phyloP scores from a whole-genome alignment of 2,113 vertebrate genomes.

The Lycocorax pyrrhopterus region DNA sequence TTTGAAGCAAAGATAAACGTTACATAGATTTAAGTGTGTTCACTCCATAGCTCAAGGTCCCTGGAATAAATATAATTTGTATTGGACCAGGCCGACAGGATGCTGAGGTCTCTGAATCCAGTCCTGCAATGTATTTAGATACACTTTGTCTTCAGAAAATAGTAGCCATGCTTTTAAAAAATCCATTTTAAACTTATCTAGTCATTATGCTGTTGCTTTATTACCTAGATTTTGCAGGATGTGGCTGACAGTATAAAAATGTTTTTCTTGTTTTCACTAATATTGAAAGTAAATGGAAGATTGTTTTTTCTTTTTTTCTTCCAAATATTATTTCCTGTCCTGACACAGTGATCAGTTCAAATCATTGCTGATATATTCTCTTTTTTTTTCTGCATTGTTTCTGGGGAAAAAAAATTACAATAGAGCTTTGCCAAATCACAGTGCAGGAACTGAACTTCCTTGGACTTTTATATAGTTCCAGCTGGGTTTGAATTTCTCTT shows the following conservation, averaged over 20 bases:
- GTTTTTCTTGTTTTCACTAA: not conserved
- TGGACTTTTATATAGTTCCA: not conserved
- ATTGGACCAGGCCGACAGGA: not conserved
- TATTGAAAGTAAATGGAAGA: not conserved
- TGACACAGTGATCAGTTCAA: not conserved
- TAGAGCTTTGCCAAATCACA: not conserved
- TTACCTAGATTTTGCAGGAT: constrained; percentile 11
- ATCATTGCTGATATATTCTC: not conserved
- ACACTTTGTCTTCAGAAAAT: not conserved
- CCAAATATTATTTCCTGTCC: constrained; percentile 7
- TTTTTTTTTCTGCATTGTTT: not conserved
- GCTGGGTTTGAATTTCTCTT: constrained; percentile 2
- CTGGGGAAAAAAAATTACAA: not conserved
- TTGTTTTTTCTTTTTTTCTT: not conserved
- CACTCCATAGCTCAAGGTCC: not conserved
- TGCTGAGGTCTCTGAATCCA: not conserved
- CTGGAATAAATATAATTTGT: not conserved
- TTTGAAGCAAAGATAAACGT: not conserved
- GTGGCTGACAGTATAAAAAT: not conserved
- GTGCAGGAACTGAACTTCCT: not conserved
- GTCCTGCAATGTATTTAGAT: not conserved
- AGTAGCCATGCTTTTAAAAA: not conserved
- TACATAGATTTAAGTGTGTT: not conserved
- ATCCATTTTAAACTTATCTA: constrained; percentile 21
- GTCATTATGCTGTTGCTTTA: not conserved